Base-by-base conservation (phyloP, 2,113 vertebrate species). In the Marmota monax region DNA sequence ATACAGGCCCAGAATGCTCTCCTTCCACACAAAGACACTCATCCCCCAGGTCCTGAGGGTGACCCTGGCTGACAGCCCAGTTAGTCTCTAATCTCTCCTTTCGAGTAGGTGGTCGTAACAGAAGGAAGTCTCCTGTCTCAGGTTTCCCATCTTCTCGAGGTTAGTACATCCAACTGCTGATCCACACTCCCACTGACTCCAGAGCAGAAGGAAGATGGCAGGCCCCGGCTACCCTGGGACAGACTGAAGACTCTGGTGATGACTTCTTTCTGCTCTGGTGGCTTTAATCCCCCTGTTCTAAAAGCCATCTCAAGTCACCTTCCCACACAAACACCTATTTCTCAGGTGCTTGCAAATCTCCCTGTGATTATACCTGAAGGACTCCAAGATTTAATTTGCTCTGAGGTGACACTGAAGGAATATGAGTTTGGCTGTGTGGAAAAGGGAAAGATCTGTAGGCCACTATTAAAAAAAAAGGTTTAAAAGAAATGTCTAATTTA, bases 401-500 rank as follows among this genome's bases (percentile, higher is more conserved):
- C 69, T 45, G 8, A 78, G 69, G 48, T 61, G 14, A 61, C 22
- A 78, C 45, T 39, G 51, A 53, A 92, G 4, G 72, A 12, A 14
- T 18, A 39, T 14, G 7, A 84, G 10, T 51, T 51, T 51, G 53
- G 12, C 23, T 69, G 0, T 16, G 25, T 39, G 2, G 0, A 39
- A 74, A 72, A 69, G 0, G 10, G 2, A 37, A 83, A 84, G 32
- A 63, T 37, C 4, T 37, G 23, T 45, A 32, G 63, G 7, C 56
- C 48, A 76, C 65, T 48, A 86, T 56, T 85, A 69, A 77, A 65
- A 16, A 94, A 90, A 83, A 90, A 90, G 53, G 2, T 3, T 79
- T 87, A 90, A 65, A 92, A 65, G 39, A 94, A 80, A 76, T 61
- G 42, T 48, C 39, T 69, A 86, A 65, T 92, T 94, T 77, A 94